A percentile compares a stretch with the other conserved stretches of the same genome.
Conservation (phyloP, 2,888 invertebrate species). For the Drosophila barbarae region DNA sequence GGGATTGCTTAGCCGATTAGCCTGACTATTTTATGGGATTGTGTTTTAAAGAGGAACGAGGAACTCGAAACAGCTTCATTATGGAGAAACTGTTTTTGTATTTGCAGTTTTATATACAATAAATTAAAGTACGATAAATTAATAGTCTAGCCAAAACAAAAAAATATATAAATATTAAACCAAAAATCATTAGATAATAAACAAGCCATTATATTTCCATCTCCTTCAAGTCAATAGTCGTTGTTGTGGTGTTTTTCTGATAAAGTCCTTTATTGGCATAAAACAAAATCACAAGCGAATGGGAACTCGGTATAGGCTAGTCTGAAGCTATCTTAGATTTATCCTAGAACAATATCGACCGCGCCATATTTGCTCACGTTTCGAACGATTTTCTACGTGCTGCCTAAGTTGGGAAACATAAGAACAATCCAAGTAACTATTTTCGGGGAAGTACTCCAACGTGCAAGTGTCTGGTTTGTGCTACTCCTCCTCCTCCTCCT, state of each 20-base stretch:
- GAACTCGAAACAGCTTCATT: not conserved
- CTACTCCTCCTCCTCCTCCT: conserved; percentile 2
- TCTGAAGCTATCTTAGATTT: conserved; percentile 41
- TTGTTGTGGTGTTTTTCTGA: conserved; percentile 30
- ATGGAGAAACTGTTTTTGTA: not conserved
- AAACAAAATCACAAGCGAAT: conserved; percentile 47
- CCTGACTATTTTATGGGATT: conserved; percentile 22
- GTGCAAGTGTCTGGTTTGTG: conserved; percentile 40
- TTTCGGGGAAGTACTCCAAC: conserved; percentile 28
- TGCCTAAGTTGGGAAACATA: conserved; percentile 49
- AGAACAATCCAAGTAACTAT: conserved; percentile 46
- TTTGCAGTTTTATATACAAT: not conserved
- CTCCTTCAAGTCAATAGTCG: not conserved
- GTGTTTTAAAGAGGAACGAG: conserved; percentile 14
- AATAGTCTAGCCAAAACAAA: not conserved
- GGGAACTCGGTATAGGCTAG: conserved; percentile 22
- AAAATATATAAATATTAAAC: not conserved
- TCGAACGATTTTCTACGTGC: conserved; percentile 57
- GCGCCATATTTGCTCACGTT: conserved; percentile 66
- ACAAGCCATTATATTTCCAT: not conserved
- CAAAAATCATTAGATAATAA: not conserved
- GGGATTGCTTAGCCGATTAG: conserved; percentile 24
- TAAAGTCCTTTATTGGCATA: conserved; percentile 68
- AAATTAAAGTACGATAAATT: not conserved
- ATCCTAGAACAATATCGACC: conserved; percentile 37